A percentile compares a stretch with the other conserved stretches of the same genome.
These are phyloP conservation scores for Leptopilina boulardi DNA, from an alignment of 1,140 invertebrate genomes.

Conservation along the genomic window DNA sequence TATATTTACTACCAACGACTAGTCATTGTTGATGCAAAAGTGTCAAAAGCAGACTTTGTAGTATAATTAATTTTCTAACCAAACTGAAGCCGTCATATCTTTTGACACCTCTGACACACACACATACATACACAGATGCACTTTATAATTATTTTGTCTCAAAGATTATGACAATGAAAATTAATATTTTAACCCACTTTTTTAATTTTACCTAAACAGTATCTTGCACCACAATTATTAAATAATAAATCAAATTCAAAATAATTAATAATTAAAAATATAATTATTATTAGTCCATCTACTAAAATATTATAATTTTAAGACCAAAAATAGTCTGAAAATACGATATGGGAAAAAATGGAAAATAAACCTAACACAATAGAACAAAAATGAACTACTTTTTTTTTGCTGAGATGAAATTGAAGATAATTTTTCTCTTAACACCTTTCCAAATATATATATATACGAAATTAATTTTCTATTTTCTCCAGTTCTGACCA, in stretches of 20 bases:
- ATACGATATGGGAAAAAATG: too few species aligned
- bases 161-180: neutral
- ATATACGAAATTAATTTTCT: conserved; percentile 46
- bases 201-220: neutral
- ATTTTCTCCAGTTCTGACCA: conserved; percentile 59
- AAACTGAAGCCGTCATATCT: neutral
- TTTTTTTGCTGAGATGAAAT: too few species aligned
- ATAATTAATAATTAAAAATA: too few species aligned
- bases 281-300: too few species aligned
- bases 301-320: too few species aligned
- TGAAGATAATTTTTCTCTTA: neutral
- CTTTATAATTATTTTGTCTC: conserved; percentile 19
- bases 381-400: too few species aligned
- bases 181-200: neutral
- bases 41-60: neutral
- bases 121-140: too few species aligned
- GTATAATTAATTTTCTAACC: conserved; percentile 5
- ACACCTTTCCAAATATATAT: neutral
- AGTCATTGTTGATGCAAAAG: conserved; percentile 10
- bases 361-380: too few species aligned
- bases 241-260: too few species aligned
- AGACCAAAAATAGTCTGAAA: too few species aligned
- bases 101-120: conserved; percentile 2
- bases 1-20: neutral
- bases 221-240: neutral